Base-by-base conservation (phyloP, 1,140 invertebrate species). In the Ostrea edulis region DNA sequence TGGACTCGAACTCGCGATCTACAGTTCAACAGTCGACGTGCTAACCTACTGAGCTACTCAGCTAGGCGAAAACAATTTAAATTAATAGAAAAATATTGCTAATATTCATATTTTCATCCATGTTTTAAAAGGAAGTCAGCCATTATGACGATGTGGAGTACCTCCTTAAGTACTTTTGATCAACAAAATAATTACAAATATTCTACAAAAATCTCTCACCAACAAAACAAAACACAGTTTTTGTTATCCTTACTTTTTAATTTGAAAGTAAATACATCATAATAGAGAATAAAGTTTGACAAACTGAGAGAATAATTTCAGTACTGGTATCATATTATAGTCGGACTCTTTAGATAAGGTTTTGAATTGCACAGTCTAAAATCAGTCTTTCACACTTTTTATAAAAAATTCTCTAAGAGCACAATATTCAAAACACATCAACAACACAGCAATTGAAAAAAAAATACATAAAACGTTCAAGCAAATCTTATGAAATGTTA, bases 341-440 rank as follows among this genome's bases (percentile, higher is more conserved):
- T 12, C n/a, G n/a, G n/a, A n/a, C n/a, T n/a, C 54, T 55, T 55
- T 44, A 44, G 54, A 20, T 62, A 62, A 62, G 2, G 17, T 62
- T 62, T n/a, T 20, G n/a, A 62, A 62, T 20, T 4, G 5, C n/a
- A n/a, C 55, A 62, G 55, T 62, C 55, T 20, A 62, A 62, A 62
- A 14, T 20, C 14, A 62, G 17, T 62, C 55, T 62, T 62, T 62
- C 55, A 62, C 55, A 62, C 55, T 62, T 62, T 20, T 62, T 62
- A 62, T 77, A 12, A 12, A 77, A 25, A 77, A 77, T 29, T 29
- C 12, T 71, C 29, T 12, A 14, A 77, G 12, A 44, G 2, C 68
- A 77, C 68, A 77, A 77, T 77, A 77, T 35, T 35, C 29, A 77
- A 62, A 77, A 77, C 29, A 77, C 68, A 29, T 12, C 29, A 44